phyloP scores from a whole-genome alignment of 2,797 vertebrate genomes.

The Notoglanidium macrostoma region DNA sequence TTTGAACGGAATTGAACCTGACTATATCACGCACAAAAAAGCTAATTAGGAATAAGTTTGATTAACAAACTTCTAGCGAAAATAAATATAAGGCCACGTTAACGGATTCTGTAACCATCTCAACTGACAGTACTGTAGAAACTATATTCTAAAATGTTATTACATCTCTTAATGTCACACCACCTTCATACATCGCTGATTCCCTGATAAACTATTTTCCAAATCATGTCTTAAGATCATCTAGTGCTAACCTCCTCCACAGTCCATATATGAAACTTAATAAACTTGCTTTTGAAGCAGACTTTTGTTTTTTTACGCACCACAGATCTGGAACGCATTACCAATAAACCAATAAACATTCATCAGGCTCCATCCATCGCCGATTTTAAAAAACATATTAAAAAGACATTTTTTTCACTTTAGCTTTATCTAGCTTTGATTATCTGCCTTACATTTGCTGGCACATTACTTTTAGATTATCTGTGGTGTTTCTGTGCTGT shows the following conservation, averaged over 20 bases:
- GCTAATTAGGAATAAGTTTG: background rate
- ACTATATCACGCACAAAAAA: background rate
- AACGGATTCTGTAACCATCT: background rate
- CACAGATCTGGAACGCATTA: background rate
- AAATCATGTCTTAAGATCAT: background rate
- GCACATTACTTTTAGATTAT: background rate
- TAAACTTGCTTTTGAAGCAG: background rate
- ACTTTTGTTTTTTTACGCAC: background rate
- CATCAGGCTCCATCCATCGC: background rate
- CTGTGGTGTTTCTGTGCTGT: background rate
- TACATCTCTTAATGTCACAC: background rate
- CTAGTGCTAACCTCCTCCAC: background rate
- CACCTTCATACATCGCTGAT: background rate
- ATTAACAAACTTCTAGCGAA: background rate
- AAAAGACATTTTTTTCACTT: background rate
- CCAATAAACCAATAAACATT: background rate
- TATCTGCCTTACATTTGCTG: background rate
- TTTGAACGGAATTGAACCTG: background rate
- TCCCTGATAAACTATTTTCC: background rate
- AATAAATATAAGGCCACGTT: background rate
- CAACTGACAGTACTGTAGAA: background rate
- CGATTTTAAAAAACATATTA: background rate
- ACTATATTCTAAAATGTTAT: background rate
- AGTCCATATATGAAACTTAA: background rate
- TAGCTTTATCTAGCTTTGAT: background rate